Evolutionary conservation across 2,888 invertebrate species (phyloP), one percentile per base, ranked within the genome.

Genomic region (Choristoneura rosaceana): DNA sequence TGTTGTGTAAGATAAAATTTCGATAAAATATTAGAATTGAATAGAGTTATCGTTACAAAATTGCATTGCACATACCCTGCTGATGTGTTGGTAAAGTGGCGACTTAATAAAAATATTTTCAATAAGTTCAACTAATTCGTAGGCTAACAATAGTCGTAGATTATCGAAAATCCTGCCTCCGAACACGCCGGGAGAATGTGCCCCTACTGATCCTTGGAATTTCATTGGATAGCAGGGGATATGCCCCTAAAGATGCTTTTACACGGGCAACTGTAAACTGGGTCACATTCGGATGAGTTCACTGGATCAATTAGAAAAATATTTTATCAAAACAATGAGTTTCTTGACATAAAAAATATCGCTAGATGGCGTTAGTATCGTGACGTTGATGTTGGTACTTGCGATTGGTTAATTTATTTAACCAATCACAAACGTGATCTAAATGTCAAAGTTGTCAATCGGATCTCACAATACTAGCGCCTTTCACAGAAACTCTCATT

Each of bases 41-140:
- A 59, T 15, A 41, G 52, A 62, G 62, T 69, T 69, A 58, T 43
- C 60, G 10, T 63, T 45, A 50, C 38, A 33, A 52, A 66, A 60
- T 33, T 66, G 59, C 61, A 61, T n/a, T n/a, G n/a, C 25, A 25
- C 43, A 41, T 50, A 50, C 47, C 55, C 47, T 58, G 62, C 52
- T n/a, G 15, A 62, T 69, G 45, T 38, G 33, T 33, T 25, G 0
- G 55, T 17, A 69, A 63, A 43, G 58, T 34, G 55, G 55, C 4
- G 25, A 15, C 50, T 9, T 55, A 62, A 62, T n/a, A 61, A n/a
- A 0, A 65, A 55, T 55, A 55, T 12, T 55, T 55, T 52, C 25
- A 55, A 25, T 25, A 25, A 55, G 25, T 55, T 55, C 25, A 55
- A 52, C 52, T 52, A 43, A 62, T 43, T 45, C 43, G 25, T 62